Conservation (phyloP, 35 echinoderm and acorn worm genomes). For the Apostichopus parvimensis region DNA sequence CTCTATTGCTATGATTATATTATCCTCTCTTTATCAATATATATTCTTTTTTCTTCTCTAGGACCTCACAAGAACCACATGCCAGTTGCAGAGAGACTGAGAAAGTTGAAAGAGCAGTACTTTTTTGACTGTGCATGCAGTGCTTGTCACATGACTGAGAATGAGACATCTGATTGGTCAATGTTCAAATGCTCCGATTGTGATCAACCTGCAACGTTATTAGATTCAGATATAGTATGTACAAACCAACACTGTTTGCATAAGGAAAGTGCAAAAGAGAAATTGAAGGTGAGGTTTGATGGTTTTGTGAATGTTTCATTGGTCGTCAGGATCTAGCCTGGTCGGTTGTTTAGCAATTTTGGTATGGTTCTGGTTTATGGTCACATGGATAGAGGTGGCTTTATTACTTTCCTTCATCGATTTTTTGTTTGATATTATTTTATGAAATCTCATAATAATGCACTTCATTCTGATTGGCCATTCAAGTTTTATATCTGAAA, state of each 20-base stretch:
- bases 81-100: conserved; percentile 55
- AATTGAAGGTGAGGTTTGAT: background rate
- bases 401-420: too few species aligned
- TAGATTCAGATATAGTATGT: background rate
- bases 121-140: conserved; percentile 74
- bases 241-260: conserved; percentile 7
- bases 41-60: conserved; percentile 23
- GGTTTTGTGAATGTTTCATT: too few species aligned
- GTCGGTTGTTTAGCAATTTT: too few species aligned
- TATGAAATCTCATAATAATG: too few species aligned
- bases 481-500: too few species aligned
- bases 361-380: too few species aligned
- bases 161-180: conserved; percentile 56
- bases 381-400: too few species aligned
- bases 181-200: conserved; percentile 50
- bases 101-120: conserved; percentile 73
- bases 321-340: too few species aligned
- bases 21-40: background rate
- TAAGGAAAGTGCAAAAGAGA: conserved; percentile 1
- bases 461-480: too few species aligned
- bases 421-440: too few species aligned
- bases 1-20: too few species aligned
- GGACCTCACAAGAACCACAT: conserved; percentile 85
- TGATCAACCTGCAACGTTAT: background rate
- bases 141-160: conserved; percentile 51